A percentile compares a stretch with the other conserved stretches of the same genome.
phyloP scores from a whole-genome alignment of 30 jellyfish, hydroid and myxozoan species.

The Aurelia aurita region DNA sequence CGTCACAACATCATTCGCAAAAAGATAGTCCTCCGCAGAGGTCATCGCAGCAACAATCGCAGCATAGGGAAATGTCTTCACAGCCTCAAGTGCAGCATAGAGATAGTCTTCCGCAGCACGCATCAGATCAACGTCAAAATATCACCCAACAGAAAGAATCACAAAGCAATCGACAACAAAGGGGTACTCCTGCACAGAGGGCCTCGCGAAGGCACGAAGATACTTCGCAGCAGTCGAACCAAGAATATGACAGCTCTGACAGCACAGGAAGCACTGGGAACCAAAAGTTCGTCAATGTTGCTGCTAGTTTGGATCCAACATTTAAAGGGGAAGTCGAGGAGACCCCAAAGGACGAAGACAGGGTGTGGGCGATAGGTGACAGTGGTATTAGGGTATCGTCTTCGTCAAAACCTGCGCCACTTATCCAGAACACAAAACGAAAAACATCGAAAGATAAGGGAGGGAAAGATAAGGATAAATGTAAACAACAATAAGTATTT shows the following conservation, averaged over 20 bases:
- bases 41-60: no score
- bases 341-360: conserved; percentile 17
- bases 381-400: conserved; percentile 30
- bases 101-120: no score
- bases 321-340: conserved; percentile 45
- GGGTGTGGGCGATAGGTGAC: conserved; percentile 44
- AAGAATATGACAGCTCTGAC: background rate
- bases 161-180: no score
- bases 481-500: no score
- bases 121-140: no score
- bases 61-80: no score
- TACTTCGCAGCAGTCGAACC: background rate
- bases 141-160: no score
- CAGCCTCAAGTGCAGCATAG: no score
- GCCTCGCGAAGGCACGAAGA: background rate
- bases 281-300: conserved; percentile 57
- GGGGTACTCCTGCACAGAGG: no score
- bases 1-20: no score
- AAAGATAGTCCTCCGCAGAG: no score
- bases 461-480: no score
- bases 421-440: conserved; percentile 69
- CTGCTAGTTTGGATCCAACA: conserved; percentile 78
- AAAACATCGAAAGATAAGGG: conserved; percentile 42
- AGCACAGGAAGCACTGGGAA: background rate
- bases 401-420: conserved; percentile 63